phyloP scores from a whole-genome alignment of 1,140 invertebrate genomes.

The Hyles vespertilio region DNA sequence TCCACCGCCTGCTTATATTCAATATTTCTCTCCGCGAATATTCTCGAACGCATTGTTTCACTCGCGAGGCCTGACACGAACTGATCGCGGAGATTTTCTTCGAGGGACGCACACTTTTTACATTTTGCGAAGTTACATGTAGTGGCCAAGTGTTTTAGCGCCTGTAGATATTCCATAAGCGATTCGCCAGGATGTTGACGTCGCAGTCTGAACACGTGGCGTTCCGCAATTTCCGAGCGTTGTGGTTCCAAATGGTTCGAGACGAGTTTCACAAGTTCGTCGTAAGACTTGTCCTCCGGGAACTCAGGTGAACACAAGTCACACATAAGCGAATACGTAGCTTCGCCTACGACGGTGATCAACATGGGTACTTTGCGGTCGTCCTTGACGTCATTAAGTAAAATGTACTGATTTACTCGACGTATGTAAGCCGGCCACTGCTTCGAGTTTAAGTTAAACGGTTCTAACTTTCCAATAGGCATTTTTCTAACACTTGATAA shows the following conservation, averaged over 20 bases:
- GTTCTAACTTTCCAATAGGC: slow-evolving; percentile 23
- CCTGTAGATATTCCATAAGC: no score
- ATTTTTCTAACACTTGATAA: slow-evolving; percentile 5
- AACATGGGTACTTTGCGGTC: slow-evolving; percentile 27
- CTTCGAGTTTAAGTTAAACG: slow-evolving; percentile 17
- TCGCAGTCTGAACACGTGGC: no score
- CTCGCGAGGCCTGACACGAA: no score
- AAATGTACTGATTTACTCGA: slow-evolving; percentile 33
- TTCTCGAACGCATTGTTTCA: no score
- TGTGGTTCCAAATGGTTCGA: slow-evolving; percentile 30
- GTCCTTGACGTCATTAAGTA: slow-evolving; percentile 29
- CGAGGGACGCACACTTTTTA: no score
- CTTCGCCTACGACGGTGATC: slow-evolving; percentile 32
- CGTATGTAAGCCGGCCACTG: slow-evolving; percentile 33
- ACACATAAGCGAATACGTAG: slow-evolving; percentile 33
- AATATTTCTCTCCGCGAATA: no score
- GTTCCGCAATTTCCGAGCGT: slow-evolving; percentile 32
- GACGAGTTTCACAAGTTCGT: slow-evolving; percentile 24
- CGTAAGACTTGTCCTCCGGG: slow-evolving; percentile 27
- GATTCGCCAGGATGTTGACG: no score
- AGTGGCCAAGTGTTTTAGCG: no score
- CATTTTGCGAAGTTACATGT: no score
- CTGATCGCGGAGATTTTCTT: no score
- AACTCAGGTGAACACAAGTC: slow-evolving; percentile 32
- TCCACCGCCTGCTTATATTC: slow-evolving; percentile 16